Percentiles rank a stretch among this genome's conserved stretches.
Evolutionary conservation across 1,140 invertebrate species (phyloP).

Genomic region (Drosophila nikananu): DNA sequence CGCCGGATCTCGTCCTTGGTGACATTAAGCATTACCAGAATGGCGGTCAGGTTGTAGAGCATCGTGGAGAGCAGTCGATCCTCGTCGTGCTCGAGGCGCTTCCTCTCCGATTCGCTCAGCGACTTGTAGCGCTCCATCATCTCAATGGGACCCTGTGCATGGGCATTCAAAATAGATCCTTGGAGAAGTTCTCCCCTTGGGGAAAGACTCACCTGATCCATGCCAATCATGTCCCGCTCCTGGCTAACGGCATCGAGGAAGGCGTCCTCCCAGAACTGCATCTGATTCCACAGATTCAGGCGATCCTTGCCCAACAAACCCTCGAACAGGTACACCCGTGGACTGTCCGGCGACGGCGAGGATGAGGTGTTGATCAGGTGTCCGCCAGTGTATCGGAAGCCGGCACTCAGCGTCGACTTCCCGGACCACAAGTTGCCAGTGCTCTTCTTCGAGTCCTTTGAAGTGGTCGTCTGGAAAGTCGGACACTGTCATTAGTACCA

Average conservation of each 20-base stretch:
- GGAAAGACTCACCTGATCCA: conserved; percentile 92
- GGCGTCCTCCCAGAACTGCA: conserved; percentile 99
- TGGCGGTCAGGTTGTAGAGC: conserved; percentile 98
- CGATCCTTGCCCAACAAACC: conserved; percentile 89
- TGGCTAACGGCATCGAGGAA: conserved; percentile 99
- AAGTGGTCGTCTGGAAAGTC: conserved; percentile 75
- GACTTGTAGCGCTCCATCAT: conserved; percentile 99
- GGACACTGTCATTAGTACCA: background rate
- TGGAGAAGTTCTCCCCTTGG: no score
- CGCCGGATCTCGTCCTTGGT: conserved; percentile 94
- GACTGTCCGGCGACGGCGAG: conserved; percentile 93
- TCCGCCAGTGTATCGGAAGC: conserved; percentile 95
- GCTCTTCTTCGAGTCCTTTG: conserved; percentile 89
- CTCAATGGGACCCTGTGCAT: conserved; percentile 93
- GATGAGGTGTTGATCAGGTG: conserved; percentile 94
- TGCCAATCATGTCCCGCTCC: conserved; percentile 99
- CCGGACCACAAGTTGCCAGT: conserved; percentile 94
- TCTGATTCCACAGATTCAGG: conserved; percentile 98
- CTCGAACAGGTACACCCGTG: conserved; percentile 96
- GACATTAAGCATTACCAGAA: conserved; percentile 97
- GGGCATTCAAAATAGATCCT: background rate
- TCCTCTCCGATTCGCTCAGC: conserved; percentile 96
- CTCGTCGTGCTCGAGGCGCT: conserved; percentile 98
- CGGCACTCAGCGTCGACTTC: conserved; percentile 95
- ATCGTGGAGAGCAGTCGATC: conserved; percentile 97